Conservation (phyloP, 2,113 vertebrate genomes). For the Nicator chloris region DNA sequence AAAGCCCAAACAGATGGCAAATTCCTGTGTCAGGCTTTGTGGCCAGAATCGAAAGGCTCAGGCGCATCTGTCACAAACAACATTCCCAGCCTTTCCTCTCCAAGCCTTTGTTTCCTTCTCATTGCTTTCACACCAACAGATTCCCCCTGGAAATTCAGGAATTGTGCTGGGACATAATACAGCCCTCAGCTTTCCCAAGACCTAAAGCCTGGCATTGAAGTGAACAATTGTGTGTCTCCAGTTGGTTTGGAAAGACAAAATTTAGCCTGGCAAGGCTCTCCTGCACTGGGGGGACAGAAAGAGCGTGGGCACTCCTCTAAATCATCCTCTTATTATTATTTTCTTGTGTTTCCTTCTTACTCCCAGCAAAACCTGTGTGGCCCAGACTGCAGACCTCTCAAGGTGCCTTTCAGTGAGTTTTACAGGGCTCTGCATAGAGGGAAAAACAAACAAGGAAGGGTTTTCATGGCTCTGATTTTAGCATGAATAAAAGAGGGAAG, state of each 20-base stretch:
- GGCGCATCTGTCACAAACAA: background rate
- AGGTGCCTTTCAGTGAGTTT: background rate
- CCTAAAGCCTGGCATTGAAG: background rate
- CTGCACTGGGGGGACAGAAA: background rate
- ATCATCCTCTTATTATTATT: background rate
- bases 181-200: background rate
- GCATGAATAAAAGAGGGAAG: background rate
- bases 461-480: background rate
- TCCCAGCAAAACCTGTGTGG: background rate
- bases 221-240: background rate
- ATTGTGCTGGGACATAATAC: conserved; percentile 23
- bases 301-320: background rate
- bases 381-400: background rate
- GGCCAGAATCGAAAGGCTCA: conserved; percentile 1
- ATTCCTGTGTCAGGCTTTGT: conserved; percentile 16
- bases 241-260: background rate
- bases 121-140: conserved; percentile 22
- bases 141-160: conserved; percentile 33
- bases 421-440: background rate
- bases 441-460: background rate
- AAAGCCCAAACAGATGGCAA: conserved; percentile 39
- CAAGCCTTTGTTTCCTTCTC: conserved; percentile 34
- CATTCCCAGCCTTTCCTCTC: background rate
- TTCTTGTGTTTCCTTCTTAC: background rate
- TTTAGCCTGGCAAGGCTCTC: background rate